Evolutionary conservation across 2,888 invertebrate species (phyloP), one percentile per base, ranked within the genome.

Genomic region (Machimus atricapillus): DNA sequence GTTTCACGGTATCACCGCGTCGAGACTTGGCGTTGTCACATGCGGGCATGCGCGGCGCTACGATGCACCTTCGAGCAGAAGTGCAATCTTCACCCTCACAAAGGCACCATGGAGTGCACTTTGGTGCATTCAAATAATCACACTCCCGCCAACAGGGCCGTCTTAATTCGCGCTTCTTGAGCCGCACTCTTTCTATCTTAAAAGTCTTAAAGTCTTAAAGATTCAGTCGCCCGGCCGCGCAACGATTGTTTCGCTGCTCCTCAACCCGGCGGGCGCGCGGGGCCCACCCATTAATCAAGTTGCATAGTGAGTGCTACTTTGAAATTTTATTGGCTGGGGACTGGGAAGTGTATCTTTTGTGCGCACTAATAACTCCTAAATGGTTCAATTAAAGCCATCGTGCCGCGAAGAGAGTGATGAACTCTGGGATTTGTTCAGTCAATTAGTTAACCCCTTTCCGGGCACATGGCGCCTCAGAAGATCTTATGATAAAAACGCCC

Each of bases 361-460:
- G 85, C 85, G 52, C 85, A 74, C 46, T 85, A 85, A 85, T 85
- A 85, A 85, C n/a, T 46, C 43, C 46, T 85, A 85, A 85, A 46
- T 85, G 74, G 27, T 74, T 74, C 85, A 85, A 85, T 85, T 85
- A 74, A 85, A 74, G 34, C 27, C 74, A 43, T 85, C 74, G 8
- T 31, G 37, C 34, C 46, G 19, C 31, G 74, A 52, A 58, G 82
- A 66, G 82, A 83, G 66, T 83, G 82, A 83, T 83, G 82, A 83
- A 83, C 82, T 83, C 66, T 66, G 37, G 79, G 82, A 66, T 66
- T 66, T 83, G 82, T 66, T 83, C 66, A 19, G 82, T 66, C 82
- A 85, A 85, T 85, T 85, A 85, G 74, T 46, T 46, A 85, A 85
- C 52, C 31, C 31, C 74, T 23, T 74, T 14, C 40, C 85, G 85